Evolutionary conservation across 1,140 invertebrate genomes (phyloP).

Genomic region (Trichonephila clavata): DNA sequence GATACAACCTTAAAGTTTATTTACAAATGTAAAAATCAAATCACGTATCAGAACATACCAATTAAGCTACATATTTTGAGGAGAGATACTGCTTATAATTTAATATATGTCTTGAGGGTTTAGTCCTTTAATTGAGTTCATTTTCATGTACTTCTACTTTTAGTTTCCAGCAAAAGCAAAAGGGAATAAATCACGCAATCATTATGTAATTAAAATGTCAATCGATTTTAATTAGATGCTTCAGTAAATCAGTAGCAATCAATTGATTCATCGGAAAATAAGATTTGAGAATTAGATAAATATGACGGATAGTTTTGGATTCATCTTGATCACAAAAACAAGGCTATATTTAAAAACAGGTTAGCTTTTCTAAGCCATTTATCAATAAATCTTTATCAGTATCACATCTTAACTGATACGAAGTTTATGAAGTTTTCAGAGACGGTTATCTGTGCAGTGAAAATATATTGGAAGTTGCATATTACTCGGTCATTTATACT

Average conservation of each 20-base stretch:
- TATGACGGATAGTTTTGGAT: not conserved
- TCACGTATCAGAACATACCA: not conserved
- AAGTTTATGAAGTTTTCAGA: too few relatives aligned
- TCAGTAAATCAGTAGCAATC: not conserved
- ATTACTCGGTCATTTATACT: too few relatives aligned
- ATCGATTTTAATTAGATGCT: not conserved
- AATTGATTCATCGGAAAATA: not conserved
- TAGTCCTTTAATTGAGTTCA: not conserved
- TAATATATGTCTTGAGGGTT: not conserved
- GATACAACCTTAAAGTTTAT: not conserved
- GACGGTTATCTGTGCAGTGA: too few relatives aligned
- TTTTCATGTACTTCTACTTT: not conserved
- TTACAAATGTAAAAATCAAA: not conserved
- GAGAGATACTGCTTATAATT: not conserved
- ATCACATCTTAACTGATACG: not conserved
- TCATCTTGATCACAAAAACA: not conserved
- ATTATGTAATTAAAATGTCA: constrained; percentile 16
- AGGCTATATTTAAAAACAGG: not conserved
- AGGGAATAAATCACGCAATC: constrained; percentile 1
- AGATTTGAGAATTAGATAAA: not conserved
- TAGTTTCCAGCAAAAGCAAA: not conserved
- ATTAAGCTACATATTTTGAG: not conserved
- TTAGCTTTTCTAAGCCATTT: not conserved
- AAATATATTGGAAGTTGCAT: too few relatives aligned
- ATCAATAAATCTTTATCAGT: not conserved